A percentile compares a stretch with the other conserved stretches of the same genome.
Evolutionary conservation across 2,113 vertebrate species (phyloP).

Genomic region (Pandion haliaetus): DNA sequence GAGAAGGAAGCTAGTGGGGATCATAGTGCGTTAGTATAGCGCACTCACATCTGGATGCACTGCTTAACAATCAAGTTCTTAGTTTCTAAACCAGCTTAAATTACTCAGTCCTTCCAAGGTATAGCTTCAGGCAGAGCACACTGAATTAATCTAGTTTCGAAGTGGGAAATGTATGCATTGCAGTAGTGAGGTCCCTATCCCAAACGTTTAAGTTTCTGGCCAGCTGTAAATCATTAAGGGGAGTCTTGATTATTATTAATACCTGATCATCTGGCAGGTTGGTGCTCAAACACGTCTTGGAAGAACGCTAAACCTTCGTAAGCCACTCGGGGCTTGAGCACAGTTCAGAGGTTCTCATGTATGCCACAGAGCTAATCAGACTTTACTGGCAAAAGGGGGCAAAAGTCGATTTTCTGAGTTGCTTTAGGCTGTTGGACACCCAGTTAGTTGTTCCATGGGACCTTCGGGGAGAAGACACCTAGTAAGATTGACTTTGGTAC

Average conservation of each 20-base stretch:
- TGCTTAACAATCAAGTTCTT: not conserved
- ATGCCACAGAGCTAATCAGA: not conserved
- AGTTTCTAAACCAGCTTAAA: constrained; percentile 18
- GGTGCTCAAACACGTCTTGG: not conserved
- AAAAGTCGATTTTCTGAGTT: not conserved
- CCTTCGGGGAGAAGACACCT: not conserved
- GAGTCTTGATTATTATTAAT: constrained; percentile 44
- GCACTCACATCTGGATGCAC: not conserved
- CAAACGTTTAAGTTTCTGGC: constrained; percentile 6
- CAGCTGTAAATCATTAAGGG: constrained; percentile 53
- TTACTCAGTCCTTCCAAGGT: not conserved
- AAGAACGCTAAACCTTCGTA: not conserved
- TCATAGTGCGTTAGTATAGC: not conserved
- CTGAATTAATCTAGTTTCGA: constrained; percentile 7
- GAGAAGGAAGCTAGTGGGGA: not conserved
- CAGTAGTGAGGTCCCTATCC: constrained; percentile 8
- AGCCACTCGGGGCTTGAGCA: not conserved
- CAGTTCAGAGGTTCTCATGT: not conserved
- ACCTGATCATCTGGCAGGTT: constrained; percentile 36
- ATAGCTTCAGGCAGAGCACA: constrained; percentile 16
- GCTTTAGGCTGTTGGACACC: not conserved
- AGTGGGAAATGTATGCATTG: constrained; percentile 18
- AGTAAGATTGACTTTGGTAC: not conserved
- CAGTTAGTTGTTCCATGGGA: not conserved
- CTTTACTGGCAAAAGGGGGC: not conserved